Evolutionary conservation across 1,140 invertebrate genomes (phyloP), one percentile per base, ranked within the genome.

Genomic region (Riptortus pedestris): DNA sequence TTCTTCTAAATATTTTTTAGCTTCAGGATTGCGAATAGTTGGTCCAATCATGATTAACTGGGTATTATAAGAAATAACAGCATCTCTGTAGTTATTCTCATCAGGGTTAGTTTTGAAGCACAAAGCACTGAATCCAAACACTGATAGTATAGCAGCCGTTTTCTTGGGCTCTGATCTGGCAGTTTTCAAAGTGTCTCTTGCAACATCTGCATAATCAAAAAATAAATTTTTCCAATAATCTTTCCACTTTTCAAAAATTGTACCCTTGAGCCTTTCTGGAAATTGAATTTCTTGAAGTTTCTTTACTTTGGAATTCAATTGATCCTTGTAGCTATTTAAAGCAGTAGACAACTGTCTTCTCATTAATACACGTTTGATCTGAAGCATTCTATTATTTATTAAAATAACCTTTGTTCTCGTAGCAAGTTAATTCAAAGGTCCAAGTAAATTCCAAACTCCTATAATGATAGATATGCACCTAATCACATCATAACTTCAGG

Each of bases 41-140:
- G 82, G 78, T 60, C 82, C 79, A 14, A 91, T 79, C 57, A 85
- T 75, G n/a, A 81, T 76, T 31, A 90, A 70, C 64, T 85, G 79
- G 69, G 84, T 84, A 7, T 75, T 74, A 67, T 78, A 77, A 68
- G 76, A 73, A 29, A 83, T 72, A 28, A 87, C 67, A 59, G 79
- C 73, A 67, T 83, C 77, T 65, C 78, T 75, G 69, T 84, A 90
- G 69, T 77, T 76, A 1, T 72, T 67, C 73, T 86, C 82, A 69
- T 79, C 76, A 18, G 88, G 87, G 76, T 88, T 90, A 24, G 79
- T 76, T 66, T 73, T 76, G 2, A 71, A 67, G 43, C 79, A 72
- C 60, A 77, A 77, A 60, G 72, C 74, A 2, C 72, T 38, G n/a
- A 73, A 69, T 12, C 72, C 73, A 61, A 81, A 20, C 48, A 77